Conservation (phyloP, 2,113 vertebrate genomes). For the Gymnocephalus cernua region DNA sequence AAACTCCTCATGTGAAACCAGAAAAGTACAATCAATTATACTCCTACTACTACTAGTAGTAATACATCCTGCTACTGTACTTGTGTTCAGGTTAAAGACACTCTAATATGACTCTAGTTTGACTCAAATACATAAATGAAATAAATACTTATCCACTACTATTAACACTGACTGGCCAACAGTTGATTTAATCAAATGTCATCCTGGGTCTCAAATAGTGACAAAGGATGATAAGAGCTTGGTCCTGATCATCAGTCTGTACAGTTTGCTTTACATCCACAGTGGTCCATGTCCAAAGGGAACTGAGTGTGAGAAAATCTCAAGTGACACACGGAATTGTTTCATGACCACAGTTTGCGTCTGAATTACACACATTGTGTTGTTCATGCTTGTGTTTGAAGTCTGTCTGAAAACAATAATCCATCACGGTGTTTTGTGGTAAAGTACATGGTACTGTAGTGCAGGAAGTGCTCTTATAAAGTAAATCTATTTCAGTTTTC, state of each 20-base stretch:
- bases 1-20: no score
- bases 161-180: background rate
- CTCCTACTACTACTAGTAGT: no score
- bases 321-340: conserved; percentile 3
- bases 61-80: no score
- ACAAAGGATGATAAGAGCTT: background rate
- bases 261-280: background rate
- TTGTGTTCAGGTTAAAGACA: no score
- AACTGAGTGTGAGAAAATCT: conserved; percentile 45
- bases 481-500: background rate
- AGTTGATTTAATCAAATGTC: background rate
- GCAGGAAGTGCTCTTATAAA: background rate
- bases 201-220: background rate
- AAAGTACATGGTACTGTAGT: background rate
- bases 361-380: conserved; percentile 22
- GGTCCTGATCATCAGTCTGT: background rate
- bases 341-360: conserved; percentile 24
- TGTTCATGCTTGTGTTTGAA: conserved; percentile 43
- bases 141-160: no score
- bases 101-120: no score
- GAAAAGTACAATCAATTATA: no score
- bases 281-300: background rate
- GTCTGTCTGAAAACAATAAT: conserved; percentile 42
- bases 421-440: background rate
- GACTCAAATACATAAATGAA: no score